Conservation (phyloP, 2,113 vertebrate genomes). For the Boleophthalmus pectinirostris region DNA sequence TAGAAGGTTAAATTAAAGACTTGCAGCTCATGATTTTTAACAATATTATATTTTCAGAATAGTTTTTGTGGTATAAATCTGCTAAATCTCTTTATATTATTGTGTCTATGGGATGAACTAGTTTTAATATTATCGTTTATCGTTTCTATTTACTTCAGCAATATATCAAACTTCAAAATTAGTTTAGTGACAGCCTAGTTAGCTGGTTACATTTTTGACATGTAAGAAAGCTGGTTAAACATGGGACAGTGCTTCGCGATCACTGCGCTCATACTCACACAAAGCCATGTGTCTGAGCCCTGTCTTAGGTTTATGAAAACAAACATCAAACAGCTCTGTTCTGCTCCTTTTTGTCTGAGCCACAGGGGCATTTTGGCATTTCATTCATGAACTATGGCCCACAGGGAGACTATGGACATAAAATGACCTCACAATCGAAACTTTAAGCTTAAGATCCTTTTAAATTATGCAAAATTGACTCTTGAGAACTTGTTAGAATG, state of each 20-base stretch:
- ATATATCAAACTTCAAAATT: too few relatives aligned
- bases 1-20: too few relatives aligned
- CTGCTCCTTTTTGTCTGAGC: background rate
- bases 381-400: background rate
- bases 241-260: background rate
- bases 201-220: background rate
- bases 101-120: too few relatives aligned
- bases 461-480: too few relatives aligned
- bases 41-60: too few relatives aligned
- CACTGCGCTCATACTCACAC: background rate
- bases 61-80: too few relatives aligned
- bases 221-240: background rate
- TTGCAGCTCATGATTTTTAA: too few relatives aligned
- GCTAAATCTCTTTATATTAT: too few relatives aligned
- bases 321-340: slow-evolving; percentile 1
- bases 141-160: too few relatives aligned
- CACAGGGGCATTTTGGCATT: background rate
- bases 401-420: background rate
- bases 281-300: slow-evolving; percentile 10
- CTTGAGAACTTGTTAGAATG: too few relatives aligned
- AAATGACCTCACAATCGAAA: background rate
- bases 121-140: too few relatives aligned
- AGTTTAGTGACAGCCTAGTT: background rate
- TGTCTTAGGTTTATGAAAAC: slow-evolving; percentile 3
- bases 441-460: too few relatives aligned